Percentiles rank a stretch among this genome's conserved stretches.
Evolutionary conservation across 1,140 invertebrate genomes (phyloP).

Genomic region (Dryas iulia): DNA sequence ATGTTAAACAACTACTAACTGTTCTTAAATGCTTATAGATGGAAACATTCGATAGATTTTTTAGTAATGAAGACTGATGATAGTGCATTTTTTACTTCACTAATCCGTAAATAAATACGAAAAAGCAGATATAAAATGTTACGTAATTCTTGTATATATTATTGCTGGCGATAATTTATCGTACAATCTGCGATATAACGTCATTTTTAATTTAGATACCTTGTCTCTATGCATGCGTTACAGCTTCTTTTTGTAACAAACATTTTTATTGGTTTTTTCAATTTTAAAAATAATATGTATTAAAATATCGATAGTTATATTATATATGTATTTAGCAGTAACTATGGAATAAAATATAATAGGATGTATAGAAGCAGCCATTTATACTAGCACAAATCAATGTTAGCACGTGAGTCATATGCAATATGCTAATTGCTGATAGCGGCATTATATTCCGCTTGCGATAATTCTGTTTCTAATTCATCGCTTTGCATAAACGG

Average conservation of each 20-base stretch:
- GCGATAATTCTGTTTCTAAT: constrained; percentile 13
- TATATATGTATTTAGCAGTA: not conserved
- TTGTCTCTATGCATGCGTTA: no score
- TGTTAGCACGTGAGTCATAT: constrained; percentile 13
- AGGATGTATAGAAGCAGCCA: not conserved
- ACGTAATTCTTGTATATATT: no score
- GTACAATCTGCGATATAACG: not conserved
- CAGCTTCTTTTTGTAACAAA: no score
- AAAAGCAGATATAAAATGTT: no score
- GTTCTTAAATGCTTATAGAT: not conserved
- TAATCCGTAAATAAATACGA: not conserved
- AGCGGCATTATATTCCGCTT: constrained; percentile 7
- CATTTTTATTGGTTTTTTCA: no score
- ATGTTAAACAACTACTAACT: constrained; percentile 9
- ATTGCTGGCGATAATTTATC: no score
- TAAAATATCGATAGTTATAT: no score
- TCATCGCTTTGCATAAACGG: not conserved
- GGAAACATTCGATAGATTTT: not conserved
- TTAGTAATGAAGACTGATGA: not conserved
- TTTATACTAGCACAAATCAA: constrained; percentile 7
- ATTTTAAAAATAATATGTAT: no score
- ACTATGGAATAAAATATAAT: no score
- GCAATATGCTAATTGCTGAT: constrained; percentile 23
- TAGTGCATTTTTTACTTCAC: not conserved
- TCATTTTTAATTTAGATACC: not conserved